Percentiles rank a stretch among this genome's conserved stretches.
Evolutionary conservation across 2,113 vertebrate species (phyloP).

Genomic region (Dascyllus trimaculatus): DNA sequence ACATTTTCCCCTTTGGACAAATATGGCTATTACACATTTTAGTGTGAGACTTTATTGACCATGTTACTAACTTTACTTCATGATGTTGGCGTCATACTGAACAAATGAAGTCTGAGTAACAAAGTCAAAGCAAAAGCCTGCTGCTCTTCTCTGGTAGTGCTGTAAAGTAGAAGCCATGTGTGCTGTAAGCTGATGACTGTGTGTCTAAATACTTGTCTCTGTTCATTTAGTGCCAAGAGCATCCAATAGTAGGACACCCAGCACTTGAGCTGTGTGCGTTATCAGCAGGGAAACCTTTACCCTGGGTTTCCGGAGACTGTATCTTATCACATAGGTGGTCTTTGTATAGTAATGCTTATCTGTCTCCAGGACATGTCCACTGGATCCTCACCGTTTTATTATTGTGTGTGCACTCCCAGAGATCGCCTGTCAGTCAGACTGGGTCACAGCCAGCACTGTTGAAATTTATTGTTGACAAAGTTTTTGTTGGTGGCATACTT

Average conservation of each 20-base stretch:
- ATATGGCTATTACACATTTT: too few relatives aligned
- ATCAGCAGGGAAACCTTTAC: constrained; percentile 5
- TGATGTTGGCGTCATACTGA: too few relatives aligned
- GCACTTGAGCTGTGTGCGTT: background rate
- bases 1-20: too few relatives aligned
- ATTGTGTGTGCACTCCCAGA: constrained; percentile 14
- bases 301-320: background rate
- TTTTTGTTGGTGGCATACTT: constrained; percentile 25
- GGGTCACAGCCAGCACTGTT: constrained; percentile 5
- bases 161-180: background rate
- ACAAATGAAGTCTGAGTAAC: too few relatives aligned
- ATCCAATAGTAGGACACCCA: background rate
- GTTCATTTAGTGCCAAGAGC: background rate
- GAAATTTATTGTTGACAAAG: constrained; percentile 30
- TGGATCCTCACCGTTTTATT: background rate
- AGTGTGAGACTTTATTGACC: too few relatives aligned
- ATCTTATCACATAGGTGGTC: background rate
- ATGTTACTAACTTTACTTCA: too few relatives aligned
- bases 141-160: too few relatives aligned
- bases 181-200: background rate
- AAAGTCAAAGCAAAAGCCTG: too few relatives aligned
- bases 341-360: constrained; percentile 31
- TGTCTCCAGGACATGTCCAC: constrained; percentile 37
- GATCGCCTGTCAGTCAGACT: constrained; percentile 61
- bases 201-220: background rate